These are phyloP conservation scores for Charaxes varanes DNA, from an alignment of 1,140 invertebrate species.

Conservation along the genomic window DNA sequence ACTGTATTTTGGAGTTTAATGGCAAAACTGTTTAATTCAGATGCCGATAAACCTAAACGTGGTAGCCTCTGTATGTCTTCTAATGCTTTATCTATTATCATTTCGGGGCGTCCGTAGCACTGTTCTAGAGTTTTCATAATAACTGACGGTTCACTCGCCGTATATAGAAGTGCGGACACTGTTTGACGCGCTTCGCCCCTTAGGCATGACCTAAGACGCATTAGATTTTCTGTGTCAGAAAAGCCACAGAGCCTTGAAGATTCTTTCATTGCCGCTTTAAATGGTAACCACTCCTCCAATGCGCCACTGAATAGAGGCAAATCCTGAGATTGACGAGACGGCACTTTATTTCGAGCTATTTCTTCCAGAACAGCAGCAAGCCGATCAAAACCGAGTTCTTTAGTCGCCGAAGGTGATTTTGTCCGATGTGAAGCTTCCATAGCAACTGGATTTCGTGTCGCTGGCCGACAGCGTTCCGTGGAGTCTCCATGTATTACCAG, in stretches of 20 bases:
- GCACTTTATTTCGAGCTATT: too few species aligned
- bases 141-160: not conserved
- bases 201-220: constrained; percentile 13
- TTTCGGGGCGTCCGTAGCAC: too few species aligned
- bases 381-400: too few species aligned
- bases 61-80: constrained; percentile 12
- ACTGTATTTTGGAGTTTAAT: constrained; percentile 10
- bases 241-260: constrained; percentile 6
- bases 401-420: too few species aligned
- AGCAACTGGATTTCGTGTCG: too few species aligned
- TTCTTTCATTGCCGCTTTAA: constrained; percentile 20
- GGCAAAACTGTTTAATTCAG: constrained; percentile 12
- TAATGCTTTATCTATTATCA: constrained; percentile 13
- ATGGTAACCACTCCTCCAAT: constrained; percentile 22
- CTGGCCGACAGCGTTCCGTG: too few species aligned
- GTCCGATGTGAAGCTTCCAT: too few species aligned
- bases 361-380: too few species aligned
- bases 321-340: too few species aligned
- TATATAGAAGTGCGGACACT: too few species aligned
- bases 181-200: constrained; percentile 17
- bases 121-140: constrained; percentile 21
- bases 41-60: constrained; percentile 1
- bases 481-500: too few species aligned
- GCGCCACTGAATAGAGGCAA: constrained; percentile 20
- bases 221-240: constrained; percentile 14